These are phyloP conservation scores for Cromileptes altivelis DNA, from an alignment of 2,113 vertebrate species.

Conservation along the genomic window DNA sequence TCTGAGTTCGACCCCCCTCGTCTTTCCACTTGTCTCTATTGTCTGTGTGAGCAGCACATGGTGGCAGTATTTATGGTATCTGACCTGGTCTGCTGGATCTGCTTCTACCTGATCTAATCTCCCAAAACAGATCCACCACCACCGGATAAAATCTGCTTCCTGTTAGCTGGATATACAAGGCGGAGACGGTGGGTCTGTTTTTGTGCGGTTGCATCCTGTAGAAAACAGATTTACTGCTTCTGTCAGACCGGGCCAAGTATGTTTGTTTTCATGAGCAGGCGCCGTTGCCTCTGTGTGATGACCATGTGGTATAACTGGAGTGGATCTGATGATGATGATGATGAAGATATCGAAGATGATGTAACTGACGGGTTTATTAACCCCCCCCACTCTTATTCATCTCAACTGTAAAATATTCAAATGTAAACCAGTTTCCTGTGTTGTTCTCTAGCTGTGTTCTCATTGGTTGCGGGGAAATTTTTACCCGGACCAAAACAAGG, in stretches of 20 bases:
- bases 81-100: conserved; percentile 53
- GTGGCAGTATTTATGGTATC: conserved; percentile 67
- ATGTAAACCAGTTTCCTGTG: conserved; percentile 63
- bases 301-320: conserved; percentile 69
- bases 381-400: conserved; percentile 32
- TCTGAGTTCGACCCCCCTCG: conserved; percentile 13
- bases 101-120: conserved; percentile 43
- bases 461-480: conserved; percentile 40
- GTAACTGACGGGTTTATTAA: conserved; percentile 32
- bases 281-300: conserved; percentile 35
- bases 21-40: conserved; percentile 45
- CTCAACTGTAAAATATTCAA: conserved; percentile 61
- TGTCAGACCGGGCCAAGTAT: conserved; percentile 31
- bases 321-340: conserved; percentile 44
- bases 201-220: conserved; percentile 26
- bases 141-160: conserved; percentile 17
- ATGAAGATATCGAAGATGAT: conserved; percentile 42
- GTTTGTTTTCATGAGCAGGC: conserved; percentile 56
- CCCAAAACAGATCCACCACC: conserved; percentile 9
- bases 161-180: background rate
- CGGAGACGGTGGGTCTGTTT: background rate
- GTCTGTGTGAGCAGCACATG: conserved; percentile 59
- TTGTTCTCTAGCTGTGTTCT: conserved; percentile 64
- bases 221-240: conserved; percentile 27
- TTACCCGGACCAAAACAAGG: conserved; percentile 34